phyloP scores from a whole-genome alignment of 2,888 invertebrate species.

The Cantharis nigra region DNA sequence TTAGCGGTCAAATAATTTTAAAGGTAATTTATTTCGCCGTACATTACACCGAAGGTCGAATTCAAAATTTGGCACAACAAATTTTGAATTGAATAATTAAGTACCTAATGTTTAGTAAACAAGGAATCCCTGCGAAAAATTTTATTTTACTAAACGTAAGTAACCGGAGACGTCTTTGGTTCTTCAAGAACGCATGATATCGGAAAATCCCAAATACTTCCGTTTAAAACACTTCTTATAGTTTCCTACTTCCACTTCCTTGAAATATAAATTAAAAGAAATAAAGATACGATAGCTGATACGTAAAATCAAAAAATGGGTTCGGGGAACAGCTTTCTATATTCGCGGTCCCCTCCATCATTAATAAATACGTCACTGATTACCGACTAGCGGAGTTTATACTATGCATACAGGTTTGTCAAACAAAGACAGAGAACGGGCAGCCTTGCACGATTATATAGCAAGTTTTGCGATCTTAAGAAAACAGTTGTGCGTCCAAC shows the following conservation, averaged over 20 bases:
- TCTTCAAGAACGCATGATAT: background rate
- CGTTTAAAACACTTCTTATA: conserved; percentile 17
- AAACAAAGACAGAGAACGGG: conserved; percentile 14
- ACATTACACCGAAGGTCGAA: too few relatives aligned
- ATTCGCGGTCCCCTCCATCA: conserved; percentile 22
- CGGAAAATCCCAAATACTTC: conserved; percentile 12
- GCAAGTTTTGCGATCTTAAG: conserved; percentile 41
- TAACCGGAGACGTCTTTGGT: too few relatives aligned
- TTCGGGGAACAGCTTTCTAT: conserved; percentile 38
- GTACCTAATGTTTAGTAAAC: too few relatives aligned
- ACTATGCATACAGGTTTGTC: background rate
- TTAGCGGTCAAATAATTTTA: too few relatives aligned
- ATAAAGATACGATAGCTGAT: conserved; percentile 5
- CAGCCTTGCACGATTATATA: conserved; percentile 43
- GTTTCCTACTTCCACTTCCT: conserved; percentile 11
- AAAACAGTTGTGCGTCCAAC: conserved; percentile 36
- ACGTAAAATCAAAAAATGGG: conserved; percentile 28
- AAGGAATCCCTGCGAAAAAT: background rate
- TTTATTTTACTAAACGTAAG: background rate
- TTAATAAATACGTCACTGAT: conserved; percentile 37
- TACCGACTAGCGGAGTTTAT: conserved; percentile 33
- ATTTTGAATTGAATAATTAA: too few relatives aligned
- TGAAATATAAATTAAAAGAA: conserved; percentile 6
- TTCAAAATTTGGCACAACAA: too few relatives aligned
- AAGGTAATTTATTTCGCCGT: too few relatives aligned